phyloP scores from a whole-genome alignment of 2,113 vertebrate species.

The Scomber japonicus region DNA sequence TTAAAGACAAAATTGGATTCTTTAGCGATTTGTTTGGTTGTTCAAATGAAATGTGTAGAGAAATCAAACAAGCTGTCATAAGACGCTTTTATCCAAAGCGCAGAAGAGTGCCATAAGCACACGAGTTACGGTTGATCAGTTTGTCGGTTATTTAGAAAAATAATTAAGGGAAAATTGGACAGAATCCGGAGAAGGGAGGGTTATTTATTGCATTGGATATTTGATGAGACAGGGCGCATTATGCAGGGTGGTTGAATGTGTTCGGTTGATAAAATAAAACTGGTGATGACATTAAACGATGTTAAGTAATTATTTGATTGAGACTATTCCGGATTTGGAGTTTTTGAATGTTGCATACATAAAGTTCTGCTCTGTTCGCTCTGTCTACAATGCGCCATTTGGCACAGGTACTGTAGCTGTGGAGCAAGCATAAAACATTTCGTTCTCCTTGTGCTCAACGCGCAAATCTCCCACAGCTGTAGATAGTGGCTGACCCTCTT shows the following conservation, averaged over 20 bases:
- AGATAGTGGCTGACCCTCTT: not conserved
- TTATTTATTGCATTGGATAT: not conserved
- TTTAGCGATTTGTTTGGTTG: not conserved
- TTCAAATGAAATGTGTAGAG: not conserved
- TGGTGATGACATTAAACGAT: not conserved
- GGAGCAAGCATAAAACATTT: slow-evolving; percentile 22
- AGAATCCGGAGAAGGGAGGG: not conserved
- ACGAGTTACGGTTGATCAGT: not conserved
- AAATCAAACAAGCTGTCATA: not conserved
- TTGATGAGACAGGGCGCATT: slow-evolving; percentile 8
- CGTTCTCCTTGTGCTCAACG: slow-evolving; percentile 1
- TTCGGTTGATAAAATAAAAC: not conserved
- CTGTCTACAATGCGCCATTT: slow-evolving; percentile 14
- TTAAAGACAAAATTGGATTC: not conserved
- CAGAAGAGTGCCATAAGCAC: not conserved
- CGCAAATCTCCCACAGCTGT: not conserved
- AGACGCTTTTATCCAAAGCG: slow-evolving; percentile 40
- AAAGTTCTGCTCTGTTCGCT: slow-evolving; percentile 20
- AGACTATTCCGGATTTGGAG: too few relatives aligned
- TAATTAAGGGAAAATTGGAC: rapidly evolving
- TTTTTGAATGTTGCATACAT: not conserved
- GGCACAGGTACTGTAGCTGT: slow-evolving; percentile 20
- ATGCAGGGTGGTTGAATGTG: not conserved
- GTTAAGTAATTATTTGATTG: not conserved
- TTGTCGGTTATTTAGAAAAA: not conserved